Evolutionary conservation across 53 echinoderm and acorn worm genomes (phyloP).

Genomic region (Luidia sarsii): DNA sequence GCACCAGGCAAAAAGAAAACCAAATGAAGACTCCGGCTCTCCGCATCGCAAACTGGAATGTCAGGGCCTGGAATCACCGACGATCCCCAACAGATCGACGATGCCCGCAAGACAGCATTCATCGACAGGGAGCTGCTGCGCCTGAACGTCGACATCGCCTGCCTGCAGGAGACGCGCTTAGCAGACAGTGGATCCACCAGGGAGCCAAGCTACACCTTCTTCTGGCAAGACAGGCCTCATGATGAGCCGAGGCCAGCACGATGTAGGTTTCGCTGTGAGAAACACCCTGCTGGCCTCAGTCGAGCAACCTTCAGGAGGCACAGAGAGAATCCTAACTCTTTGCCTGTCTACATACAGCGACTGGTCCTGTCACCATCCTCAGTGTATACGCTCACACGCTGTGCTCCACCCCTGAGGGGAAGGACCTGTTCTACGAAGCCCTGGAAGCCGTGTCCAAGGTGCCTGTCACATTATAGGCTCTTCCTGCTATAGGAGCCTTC

Average conservation of each 20-base stretch:
- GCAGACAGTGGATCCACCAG: background rate
- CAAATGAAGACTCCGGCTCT: background rate
- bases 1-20: conserved; percentile 20
- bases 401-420: background rate
- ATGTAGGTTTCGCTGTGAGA: conserved; percentile 17
- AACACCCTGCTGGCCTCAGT: conserved; percentile 5
- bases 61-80: conserved; percentile 18
- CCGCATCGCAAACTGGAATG: conserved; percentile 12
- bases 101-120: conserved; percentile 26
- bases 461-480: too few relatives aligned
- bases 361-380: conserved; percentile 18
- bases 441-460: background rate
- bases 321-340: conserved; percentile 27
- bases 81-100: conserved; percentile 7
- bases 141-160: conserved; percentile 14
- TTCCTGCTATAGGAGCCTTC: background rate
- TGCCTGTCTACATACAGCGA: conserved; percentile 1
- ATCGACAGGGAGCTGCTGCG: background rate
- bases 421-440: conserved; percentile 34
- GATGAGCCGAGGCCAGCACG: conserved; percentile 17
- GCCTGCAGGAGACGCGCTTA: conserved; percentile 49
- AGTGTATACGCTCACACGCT: conserved; percentile 51
- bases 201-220: conserved; percentile 48
- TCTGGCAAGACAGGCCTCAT: conserved; percentile 31
- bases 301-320: conserved; percentile 8